Base-by-base conservation (phyloP, 2,797 vertebrate species). In the Gadopsis marmoratus region DNA sequence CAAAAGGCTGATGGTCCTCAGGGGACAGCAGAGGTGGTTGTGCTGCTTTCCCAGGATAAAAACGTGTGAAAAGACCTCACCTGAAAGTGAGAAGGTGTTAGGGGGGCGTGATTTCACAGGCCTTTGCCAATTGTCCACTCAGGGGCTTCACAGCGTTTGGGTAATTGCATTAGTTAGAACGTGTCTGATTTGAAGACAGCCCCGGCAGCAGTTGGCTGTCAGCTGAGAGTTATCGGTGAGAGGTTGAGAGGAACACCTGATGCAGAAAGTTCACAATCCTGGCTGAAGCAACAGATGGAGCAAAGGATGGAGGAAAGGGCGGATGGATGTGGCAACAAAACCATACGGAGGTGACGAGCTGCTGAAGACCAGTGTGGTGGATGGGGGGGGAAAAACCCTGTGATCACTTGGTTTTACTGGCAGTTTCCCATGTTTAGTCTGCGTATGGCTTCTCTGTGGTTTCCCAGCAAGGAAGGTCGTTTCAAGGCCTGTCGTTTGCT, bases 201-300 rank as follows among this genome's bases (percentile, higher is more conserved):
- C 10, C 17, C 53, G 26, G 65, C 74, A 80, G 86, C 80, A 33
- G 67, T 80, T 89, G 56, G 73, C 61, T 69, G 72, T 85, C 66
- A 59, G 76, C 48, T 43, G 59, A 83, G 86, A 85, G 92, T 92
- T 90, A 93, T 86, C 88, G 74, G 77, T 0, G 59, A 48, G 50
- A 85, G 75, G 48, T 55, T 69, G 79, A 71, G 82, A 76, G 69
- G 26, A 90, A 93, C 93, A 94, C 87, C 92, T 93, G 94, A 88
- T 64, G 66, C 76, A 37, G 71, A 65, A 55, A 86, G 83, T 89
- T 91, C 70, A 82, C 80, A 33, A 56, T 86, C 81, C 45, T 41
- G 11, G 14, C 64, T 14, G 64, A 79, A 70, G 71, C 59, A 79
- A 73, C 90, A 91, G 86, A 89, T 89, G 90, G 82, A 66, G 39